Evolutionary conservation across 2,113 vertebrate species (phyloP).

Genomic region (Athene noctua): DNA sequence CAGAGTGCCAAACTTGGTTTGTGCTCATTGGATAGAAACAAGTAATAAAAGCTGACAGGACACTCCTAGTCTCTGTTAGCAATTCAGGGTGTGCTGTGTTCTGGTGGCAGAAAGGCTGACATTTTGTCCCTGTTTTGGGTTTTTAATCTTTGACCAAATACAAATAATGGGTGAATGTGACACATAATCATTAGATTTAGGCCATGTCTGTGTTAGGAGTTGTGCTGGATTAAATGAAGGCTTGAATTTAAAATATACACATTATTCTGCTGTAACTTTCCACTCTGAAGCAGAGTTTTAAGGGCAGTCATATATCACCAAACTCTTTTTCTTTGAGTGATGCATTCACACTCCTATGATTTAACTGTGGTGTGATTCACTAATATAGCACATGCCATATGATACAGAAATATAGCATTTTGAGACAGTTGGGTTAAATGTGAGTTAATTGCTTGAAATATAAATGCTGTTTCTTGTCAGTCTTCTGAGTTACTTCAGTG

Average conservation of each 20-base stretch:
- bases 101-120: not conserved
- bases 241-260: not conserved
- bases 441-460: not conserved
- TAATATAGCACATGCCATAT: not conserved
- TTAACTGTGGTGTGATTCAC: not conserved
- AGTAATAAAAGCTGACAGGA: not conserved
- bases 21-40: not conserved
- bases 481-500: not conserved
- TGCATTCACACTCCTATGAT: not conserved
- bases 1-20: not conserved
- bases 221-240: not conserved
- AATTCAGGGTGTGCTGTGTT: not conserved
- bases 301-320: not conserved
- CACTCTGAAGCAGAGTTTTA: not conserved
- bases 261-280: not conserved
- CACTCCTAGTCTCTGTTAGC: not conserved
- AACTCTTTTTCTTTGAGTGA: not conserved
- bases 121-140: not conserved
- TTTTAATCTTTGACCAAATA: not conserved
- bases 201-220: rapidly evolving
- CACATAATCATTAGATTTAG: not conserved
- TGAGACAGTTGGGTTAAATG: not conserved
- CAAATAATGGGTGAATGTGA: not conserved
- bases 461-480: not conserved
- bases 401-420: not conserved